phyloP scores from a whole-genome alignment of 2,888 invertebrate species.

The Pilophorus perplexus region DNA sequence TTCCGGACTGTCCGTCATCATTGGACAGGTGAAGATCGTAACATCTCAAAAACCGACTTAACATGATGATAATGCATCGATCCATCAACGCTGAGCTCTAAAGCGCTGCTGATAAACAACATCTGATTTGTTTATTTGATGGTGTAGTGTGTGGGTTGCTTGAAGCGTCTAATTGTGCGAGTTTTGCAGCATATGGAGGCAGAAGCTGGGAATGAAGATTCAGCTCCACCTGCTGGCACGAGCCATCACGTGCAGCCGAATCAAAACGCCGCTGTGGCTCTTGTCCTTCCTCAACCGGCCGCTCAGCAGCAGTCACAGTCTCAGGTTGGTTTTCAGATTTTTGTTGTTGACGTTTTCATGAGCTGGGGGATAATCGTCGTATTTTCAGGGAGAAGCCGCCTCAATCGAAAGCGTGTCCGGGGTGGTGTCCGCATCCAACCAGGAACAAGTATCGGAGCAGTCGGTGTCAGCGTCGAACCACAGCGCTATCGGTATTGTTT shows the following conservation, averaged over 20 bases:
- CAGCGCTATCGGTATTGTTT: constrained; percentile 31
- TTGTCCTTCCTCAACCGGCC: constrained; percentile 51
- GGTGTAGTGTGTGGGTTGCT: too few relatives aligned
- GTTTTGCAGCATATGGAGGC: constrained; percentile 55
- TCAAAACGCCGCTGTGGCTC: constrained; percentile 48
- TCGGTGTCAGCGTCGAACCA: constrained; percentile 47
- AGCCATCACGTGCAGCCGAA: constrained; percentile 49
- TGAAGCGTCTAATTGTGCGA: too few relatives aligned
- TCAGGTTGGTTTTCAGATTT: constrained; percentile 25
- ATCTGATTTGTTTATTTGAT: too few relatives aligned
- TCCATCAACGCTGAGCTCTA: too few relatives aligned
- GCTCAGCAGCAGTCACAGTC: constrained; percentile 48
- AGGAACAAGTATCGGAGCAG: constrained; percentile 48
- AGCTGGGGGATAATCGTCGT: background rate
- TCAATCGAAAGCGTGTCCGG: constrained; percentile 40
- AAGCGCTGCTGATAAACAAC: too few relatives aligned
- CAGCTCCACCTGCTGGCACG: constrained; percentile 44
- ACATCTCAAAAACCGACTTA: too few relatives aligned
- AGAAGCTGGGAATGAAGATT: constrained; percentile 52
- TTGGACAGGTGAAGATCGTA: constrained; percentile 28
- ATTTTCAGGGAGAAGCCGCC: constrained; percentile 42
- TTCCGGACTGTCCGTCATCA: constrained; percentile 46
- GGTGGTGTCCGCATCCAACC: constrained; percentile 47
- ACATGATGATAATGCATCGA: too few relatives aligned
- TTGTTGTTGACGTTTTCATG: background rate